Percentiles rank a stretch among this genome's conserved stretches.
These are phyloP conservation scores for Lobophora halterata DNA, from an alignment of 2,888 invertebrate species.

Conservation along the genomic window DNA sequence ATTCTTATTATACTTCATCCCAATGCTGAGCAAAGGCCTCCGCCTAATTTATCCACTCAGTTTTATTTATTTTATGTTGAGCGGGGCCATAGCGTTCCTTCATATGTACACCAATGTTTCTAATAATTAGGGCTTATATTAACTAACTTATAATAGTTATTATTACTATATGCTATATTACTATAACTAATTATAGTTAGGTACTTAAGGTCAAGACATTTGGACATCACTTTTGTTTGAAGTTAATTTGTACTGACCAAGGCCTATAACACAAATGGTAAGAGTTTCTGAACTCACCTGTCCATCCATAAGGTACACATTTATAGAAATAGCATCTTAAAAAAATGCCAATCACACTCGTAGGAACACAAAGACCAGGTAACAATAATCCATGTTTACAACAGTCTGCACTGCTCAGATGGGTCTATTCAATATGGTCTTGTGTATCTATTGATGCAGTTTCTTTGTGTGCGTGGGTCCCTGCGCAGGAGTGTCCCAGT, in stretches of 20 bases:
- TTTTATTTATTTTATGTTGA: too few relatives aligned
- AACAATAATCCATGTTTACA: constrained; percentile 50
- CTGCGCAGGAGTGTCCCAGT: constrained; percentile 66
- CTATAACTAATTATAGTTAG: too few relatives aligned
- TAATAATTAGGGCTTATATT: too few relatives aligned
- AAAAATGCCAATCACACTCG: constrained; percentile 58
- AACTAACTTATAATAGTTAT: too few relatives aligned
- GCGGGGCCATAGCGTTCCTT: too few relatives aligned
- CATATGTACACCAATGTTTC: too few relatives aligned
- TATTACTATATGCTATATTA: too few relatives aligned
- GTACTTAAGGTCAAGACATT: too few relatives aligned
- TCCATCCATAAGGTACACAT: constrained; percentile 38
- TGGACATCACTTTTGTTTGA: background rate
- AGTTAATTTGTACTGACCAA: too few relatives aligned
- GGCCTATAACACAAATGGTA: constrained; percentile 13
- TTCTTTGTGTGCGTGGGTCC: constrained; percentile 51
- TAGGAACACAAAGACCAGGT: constrained; percentile 54
- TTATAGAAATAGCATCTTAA: constrained; percentile 55
- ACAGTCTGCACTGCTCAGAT: constrained; percentile 42
- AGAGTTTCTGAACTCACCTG: constrained; percentile 43
- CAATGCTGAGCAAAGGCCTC: too few relatives aligned
- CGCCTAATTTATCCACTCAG: too few relatives aligned
- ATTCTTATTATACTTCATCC: too few relatives aligned
- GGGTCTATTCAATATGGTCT: constrained; percentile 42
- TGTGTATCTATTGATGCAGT: constrained; percentile 36